Percentiles rank a stretch among this genome's conserved stretches.
Conservation (phyloP, 2,797 vertebrate species). For the Micropoecilia bifurca region DNA sequence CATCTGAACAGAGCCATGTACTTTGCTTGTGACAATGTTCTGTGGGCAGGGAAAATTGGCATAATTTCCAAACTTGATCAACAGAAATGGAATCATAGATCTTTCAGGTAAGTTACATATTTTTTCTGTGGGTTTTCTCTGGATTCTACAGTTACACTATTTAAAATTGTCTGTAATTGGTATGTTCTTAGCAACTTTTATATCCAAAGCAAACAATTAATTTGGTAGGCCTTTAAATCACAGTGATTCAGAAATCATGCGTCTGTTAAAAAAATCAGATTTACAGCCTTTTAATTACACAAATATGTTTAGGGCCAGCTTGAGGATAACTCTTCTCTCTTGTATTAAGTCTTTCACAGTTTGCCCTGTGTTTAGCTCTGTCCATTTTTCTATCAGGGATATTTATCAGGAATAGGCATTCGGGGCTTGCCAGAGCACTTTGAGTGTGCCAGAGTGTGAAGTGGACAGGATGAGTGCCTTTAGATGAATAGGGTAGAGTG, state of each 20-base stretch:
- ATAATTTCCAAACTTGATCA: slow-evolving; percentile 83
- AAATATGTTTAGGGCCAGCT: neutral
- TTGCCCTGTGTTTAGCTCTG: neutral
- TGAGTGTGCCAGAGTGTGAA: no score
- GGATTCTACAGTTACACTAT: neutral
- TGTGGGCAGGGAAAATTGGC: slow-evolving; percentile 89
- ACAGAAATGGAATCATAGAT: slow-evolving; percentile 91
- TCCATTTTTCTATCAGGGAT: neutral
- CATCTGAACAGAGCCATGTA: slow-evolving; percentile 93
- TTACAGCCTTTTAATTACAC: neutral
- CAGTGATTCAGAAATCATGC: neutral
- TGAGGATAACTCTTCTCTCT: neutral
- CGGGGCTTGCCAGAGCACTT: no score
- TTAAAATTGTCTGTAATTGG: neutral
- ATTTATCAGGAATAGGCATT: neutral
- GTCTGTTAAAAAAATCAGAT: neutral
- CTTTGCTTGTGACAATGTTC: slow-evolving; percentile 92
- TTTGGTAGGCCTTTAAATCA: neutral
- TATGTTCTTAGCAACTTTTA: neutral
- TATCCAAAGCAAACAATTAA: neutral
- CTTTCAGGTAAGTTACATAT: slow-evolving; percentile 85
- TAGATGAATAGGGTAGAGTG: neutral
- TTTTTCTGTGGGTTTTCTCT: neutral
- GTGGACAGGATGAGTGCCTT: neutral
- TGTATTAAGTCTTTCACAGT: neutral